Evolutionary conservation across 1,140 invertebrate species (phyloP), one percentile per base, ranked within the genome.

Genomic region (Caerostris darwini): DNA sequence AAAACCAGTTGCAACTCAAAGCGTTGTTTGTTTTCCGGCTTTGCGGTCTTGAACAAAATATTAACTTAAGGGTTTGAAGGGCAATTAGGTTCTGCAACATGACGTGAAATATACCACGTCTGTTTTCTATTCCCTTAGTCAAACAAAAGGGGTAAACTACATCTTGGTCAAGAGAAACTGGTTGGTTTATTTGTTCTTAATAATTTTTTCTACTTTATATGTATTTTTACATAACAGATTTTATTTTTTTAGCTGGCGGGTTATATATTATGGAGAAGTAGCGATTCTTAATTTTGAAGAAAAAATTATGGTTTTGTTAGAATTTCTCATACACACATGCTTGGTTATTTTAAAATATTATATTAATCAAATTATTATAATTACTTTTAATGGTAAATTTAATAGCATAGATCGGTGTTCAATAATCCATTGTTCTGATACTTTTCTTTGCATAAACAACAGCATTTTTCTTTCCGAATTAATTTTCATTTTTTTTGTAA

Each of bases 1-100:
- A 77, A 77, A 77, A 14, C 71, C 19, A 77, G 71, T 77, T 53
- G 53, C 71, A 77, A 77, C 71, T 77, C 19, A 50, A 4, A 77
- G 53, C 71, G 50, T 77, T 77, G 71, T 77, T 77, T 77, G 71
- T 12, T 77, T 85, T 58, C 82, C 82, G 19, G 54, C 54, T 56
- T 77, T 8, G 34, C 50, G 54, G 57, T 57, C 82, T 17, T 85
- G 56, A 85, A 85, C 57, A 17, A 64, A 87, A 50, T 58, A 3
- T 8, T 87, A 87, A 53, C 85, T 34, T 87, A 19, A 64, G 85
- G 85, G 34, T 61, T 14, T 61, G 7, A 87, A 87, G 19, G 85
- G 85, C 85, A 87, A 87, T 87, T 87, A 87, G 64, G 85, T 14
- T 87, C 59, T 53, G 57, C 61, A 64, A 61, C 59, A 58, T 64